A percentile compares a stretch with the other conserved stretches of the same genome.
Conservation (phyloP, 2,888 invertebrate genomes). For the Cataglyphis rosenhaueri region DNA sequence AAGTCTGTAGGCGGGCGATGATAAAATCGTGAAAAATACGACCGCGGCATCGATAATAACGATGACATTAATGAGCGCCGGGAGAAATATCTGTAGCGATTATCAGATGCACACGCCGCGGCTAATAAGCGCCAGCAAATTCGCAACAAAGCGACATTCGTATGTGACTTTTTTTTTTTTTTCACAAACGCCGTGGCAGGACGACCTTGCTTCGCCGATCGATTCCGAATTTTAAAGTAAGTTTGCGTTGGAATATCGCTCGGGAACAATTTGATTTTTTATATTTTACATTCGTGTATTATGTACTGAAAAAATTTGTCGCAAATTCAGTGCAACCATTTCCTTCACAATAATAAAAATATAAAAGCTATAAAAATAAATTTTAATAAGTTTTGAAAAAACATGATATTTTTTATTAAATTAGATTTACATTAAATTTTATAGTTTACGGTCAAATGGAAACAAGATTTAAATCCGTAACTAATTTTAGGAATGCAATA, state of each 20-base stretch:
- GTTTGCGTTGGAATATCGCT: not conserved
- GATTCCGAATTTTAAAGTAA: not conserved
- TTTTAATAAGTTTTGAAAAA: not conserved
- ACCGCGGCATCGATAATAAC: slow-evolving; percentile 6
- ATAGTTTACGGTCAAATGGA: not conserved
- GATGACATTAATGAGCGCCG: slow-evolving; percentile 23
- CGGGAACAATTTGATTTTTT: not conserved
- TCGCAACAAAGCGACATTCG: not conserved
- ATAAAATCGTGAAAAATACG: slow-evolving; percentile 42
- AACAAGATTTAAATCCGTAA: not conserved
- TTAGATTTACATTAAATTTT: not conserved
- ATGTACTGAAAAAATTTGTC: not conserved
- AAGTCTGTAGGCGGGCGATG: slow-evolving; percentile 1
- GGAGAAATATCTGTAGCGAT: slow-evolving; percentile 34
- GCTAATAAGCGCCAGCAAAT: not conserved
- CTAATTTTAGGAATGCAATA: not conserved
- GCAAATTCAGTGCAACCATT: not conserved
- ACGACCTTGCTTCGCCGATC: not conserved
- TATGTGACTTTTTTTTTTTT: not conserved
- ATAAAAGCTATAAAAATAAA: not conserved
- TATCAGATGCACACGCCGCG: slow-evolving; percentile 20
- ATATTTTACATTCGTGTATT: not conserved
- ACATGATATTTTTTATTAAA: not conserved
- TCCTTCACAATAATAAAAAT: not conserved
- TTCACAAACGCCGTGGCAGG: not conserved